phyloP scores from a whole-genome alignment of 2,113 vertebrate genomes.

The Cygnus atratus region DNA sequence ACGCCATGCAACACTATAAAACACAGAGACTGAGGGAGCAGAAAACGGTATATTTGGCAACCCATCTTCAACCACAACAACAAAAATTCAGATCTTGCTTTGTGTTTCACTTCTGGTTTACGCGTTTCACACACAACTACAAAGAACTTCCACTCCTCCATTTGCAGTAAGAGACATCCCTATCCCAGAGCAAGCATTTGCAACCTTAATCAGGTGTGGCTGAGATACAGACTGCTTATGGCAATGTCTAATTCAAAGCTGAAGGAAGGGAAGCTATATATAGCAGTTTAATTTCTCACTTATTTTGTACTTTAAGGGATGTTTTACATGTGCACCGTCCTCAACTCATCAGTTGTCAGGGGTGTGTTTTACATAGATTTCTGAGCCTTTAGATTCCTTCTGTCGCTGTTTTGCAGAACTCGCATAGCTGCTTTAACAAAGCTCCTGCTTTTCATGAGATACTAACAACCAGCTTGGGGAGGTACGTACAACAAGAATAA shows the following conservation, averaged over 20 bases:
- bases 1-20: background rate
- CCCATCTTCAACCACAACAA: background rate
- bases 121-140: background rate
- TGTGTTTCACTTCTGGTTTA: background rate
- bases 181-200: background rate
- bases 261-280: background rate
- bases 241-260: background rate
- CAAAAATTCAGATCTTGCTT: background rate
- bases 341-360: background rate
- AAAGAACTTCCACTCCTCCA: background rate
- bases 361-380: background rate
- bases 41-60: background rate
- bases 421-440: background rate
- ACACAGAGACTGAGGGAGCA: background rate
- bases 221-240: background rate
- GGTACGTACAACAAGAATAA: background rate
- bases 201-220: background rate
- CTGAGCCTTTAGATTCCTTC: background rate
- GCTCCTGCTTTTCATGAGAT: background rate
- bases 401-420: background rate
- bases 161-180: background rate
- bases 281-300: background rate
- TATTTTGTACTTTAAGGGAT: background rate
- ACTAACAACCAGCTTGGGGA: background rate
- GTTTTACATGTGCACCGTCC: background rate